Evolutionary conservation across 2,113 vertebrate genomes (phyloP).

Genomic region (Entelurus aequoreus): DNA sequence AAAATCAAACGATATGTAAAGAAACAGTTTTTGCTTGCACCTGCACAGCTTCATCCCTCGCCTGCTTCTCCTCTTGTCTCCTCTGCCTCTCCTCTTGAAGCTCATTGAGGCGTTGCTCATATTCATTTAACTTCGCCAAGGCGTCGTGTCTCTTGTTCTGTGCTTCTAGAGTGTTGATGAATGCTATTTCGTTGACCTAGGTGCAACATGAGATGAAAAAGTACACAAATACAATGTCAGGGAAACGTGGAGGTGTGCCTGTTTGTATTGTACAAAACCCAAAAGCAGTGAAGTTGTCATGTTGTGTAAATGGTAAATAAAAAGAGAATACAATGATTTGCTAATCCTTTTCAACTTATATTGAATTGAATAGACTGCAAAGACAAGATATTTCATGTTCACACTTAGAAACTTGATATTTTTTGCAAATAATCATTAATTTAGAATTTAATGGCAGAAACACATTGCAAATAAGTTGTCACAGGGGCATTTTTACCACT

Average conservation of each 20-base stretch:
- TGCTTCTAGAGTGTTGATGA: conserved; percentile 98
- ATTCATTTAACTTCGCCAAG: conserved; percentile 92
- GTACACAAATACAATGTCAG: not conserved
- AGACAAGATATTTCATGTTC: no score
- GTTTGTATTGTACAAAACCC: not conserved
- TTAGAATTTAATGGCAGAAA: no score
- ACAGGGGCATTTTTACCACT: no score
- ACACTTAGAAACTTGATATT: no score
- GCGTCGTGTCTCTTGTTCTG: conserved; percentile 98
- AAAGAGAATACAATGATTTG: no score
- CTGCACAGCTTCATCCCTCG: conserved; percentile 96
- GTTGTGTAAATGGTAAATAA: no score
- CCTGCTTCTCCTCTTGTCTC: conserved; percentile 96
- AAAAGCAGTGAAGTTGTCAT: no score
- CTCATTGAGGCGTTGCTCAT: conserved; percentile 93
- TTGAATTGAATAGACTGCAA: no score
- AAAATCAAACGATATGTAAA: not conserved
- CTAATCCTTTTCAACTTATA: no score
- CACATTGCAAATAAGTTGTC: no score
- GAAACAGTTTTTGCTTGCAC: conserved; percentile 51
- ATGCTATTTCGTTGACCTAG: conserved; percentile 98
- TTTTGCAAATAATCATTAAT: no score
- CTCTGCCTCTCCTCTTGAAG: conserved; percentile 93
- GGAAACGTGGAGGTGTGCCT: not conserved
- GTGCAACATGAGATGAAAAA: not conserved